phyloP scores from a whole-genome alignment of 2,113 vertebrate genomes.

The Empidonax alnorum region DNA sequence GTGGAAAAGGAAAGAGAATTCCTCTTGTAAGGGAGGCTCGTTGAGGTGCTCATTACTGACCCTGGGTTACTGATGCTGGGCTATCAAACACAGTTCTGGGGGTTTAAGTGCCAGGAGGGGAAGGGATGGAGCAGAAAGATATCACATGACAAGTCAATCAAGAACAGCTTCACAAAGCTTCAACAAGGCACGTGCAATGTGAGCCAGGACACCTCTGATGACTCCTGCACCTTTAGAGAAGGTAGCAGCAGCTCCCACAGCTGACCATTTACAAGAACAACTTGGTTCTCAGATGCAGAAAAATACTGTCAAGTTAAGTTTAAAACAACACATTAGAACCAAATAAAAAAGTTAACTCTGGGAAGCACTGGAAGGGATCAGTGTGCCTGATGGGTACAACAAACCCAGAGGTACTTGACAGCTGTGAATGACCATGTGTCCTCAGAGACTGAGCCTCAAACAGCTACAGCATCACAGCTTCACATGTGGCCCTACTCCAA shows the following conservation, averaged over 20 bases:
- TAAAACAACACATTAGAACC: not conserved
- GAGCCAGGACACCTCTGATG: not conserved
- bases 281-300: not conserved
- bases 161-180: not conserved
- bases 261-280: not conserved
- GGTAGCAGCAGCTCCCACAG: not conserved
- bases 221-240: not conserved
- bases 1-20: not conserved
- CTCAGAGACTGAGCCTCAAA: not conserved
- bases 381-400: not conserved
- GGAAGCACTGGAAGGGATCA: not conserved
- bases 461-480: not conserved
- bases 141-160: not conserved
- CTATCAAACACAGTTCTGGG: not conserved
- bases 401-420: not conserved
- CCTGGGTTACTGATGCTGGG: not conserved
- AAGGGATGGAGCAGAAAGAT: not conserved
- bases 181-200: not conserved
- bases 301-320: not conserved
- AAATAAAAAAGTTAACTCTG: not conserved
- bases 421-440: accelerated
- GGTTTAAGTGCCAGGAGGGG: not conserved
- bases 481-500: not conserved
- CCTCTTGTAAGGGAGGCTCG: not conserved
- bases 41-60: not conserved